Evolutionary conservation across 2,113 vertebrate species (phyloP).

Genomic region (Excalfactoria chinensis): DNA sequence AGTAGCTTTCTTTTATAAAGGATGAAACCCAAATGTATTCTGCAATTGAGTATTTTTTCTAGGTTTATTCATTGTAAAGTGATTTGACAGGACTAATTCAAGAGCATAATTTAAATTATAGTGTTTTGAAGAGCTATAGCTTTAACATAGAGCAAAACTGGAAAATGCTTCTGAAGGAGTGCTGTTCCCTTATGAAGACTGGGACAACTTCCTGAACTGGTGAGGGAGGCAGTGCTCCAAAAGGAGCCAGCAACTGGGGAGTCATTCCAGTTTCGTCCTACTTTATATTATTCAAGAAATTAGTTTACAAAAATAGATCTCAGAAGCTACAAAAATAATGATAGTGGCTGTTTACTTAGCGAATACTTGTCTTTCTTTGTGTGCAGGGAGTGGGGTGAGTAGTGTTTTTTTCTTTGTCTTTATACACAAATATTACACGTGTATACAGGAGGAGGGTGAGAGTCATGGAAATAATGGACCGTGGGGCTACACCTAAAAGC

Average conservation of each 20-base stretch:
- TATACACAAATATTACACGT: background rate
- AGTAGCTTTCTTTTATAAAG: background rate
- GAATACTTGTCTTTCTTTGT: background rate
- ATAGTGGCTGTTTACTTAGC: background rate
- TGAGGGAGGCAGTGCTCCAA: background rate
- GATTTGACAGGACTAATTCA: background rate
- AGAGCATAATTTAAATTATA: background rate
- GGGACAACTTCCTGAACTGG: background rate
- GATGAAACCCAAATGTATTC: background rate
- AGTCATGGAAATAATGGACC: background rate
- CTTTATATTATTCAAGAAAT: background rate
- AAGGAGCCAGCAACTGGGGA: background rate
- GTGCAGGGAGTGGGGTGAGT: background rate
- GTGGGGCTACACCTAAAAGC: background rate
- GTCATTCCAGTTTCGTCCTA: background rate
- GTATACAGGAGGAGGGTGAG: background rate
- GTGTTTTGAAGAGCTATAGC: background rate
- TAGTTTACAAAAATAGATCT: background rate
- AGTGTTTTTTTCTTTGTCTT: background rate
- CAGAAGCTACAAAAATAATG: background rate
- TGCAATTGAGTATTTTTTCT: background rate
- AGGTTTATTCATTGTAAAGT: background rate
- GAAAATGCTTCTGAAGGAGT: background rate
- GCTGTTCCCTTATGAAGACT: background rate
- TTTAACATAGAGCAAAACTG: background rate